phyloP scores from a whole-genome alignment of 2,113 vertebrate genomes.

The Gila orcuttii region DNA sequence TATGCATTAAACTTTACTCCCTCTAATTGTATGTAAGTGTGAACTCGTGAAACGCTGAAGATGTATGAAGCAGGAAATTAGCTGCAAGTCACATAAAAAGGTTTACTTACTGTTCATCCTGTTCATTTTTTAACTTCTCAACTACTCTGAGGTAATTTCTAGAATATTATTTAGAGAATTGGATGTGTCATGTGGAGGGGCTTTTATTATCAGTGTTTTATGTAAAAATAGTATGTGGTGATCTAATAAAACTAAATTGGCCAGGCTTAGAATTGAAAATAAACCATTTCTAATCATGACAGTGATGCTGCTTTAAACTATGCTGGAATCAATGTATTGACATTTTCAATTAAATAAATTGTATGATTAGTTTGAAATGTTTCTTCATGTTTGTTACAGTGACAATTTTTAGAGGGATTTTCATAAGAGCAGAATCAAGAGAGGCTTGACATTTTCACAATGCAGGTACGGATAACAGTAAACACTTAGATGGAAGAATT shows the following conservation, averaged over 20 bases:
- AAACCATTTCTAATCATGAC: background rate
- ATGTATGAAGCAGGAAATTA: background rate
- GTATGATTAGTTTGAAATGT: background rate
- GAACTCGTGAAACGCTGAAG: background rate
- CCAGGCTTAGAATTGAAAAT: background rate
- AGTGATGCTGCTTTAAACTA: background rate
- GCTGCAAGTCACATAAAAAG: background rate
- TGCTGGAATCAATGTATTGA: background rate
- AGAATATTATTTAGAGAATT: constrained; percentile 9
- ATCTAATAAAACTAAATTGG: constrained; percentile 12
- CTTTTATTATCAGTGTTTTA: background rate
- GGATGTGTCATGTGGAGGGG: background rate
- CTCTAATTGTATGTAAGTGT: too few species aligned
- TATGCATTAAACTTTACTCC: too few species aligned
- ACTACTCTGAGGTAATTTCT: background rate
- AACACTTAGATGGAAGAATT: background rate
- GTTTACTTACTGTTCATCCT: background rate
- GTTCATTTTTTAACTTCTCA: background rate
- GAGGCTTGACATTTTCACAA: background rate
- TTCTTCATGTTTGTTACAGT: background rate
- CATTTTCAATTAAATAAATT: background rate
- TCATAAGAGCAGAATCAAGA: background rate
- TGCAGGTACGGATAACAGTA: background rate
- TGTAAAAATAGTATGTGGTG: background rate
- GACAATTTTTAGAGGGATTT: background rate